Evolutionary conservation across 2,888 invertebrate genomes (phyloP), one percentile per base, ranked within the genome.

Genomic region (Lycophotia porphyrea): DNA sequence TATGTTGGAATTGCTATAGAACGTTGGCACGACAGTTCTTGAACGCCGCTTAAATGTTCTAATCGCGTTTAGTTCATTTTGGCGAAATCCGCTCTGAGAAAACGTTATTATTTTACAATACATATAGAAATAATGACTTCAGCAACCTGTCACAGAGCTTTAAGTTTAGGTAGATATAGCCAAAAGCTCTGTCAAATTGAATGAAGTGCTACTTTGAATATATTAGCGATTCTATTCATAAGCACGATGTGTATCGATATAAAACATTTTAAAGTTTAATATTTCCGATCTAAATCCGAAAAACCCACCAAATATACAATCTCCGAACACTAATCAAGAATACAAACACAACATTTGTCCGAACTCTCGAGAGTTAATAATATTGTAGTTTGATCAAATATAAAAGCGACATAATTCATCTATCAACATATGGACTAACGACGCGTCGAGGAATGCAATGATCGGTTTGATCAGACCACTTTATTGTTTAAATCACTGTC

Each of bases 401-500:
- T 81, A 61, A 75, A 80, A 74, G 64, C 60, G 15, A 63, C 64
- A 58, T 78, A 67, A 64, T 64, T 81, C 60, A 76, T 75, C 31
- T 70, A 73, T 74, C 73, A 72, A 27, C 72, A 83, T 82, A 71
- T 84, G 74, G 84, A 86, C 86, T 85, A 85, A 86, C 80, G 75
- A 74, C 44, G 71, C 64, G 64, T 58, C 80, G 67, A 78, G 76
- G 80, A 66, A 81, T 71, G 69, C 76, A 80, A 83, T 74, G 75
- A 84, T 74, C 69, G 63, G 71, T 78, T 71, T 73, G 74, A 85
- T 78, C 78, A 71, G 76, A 84, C 75, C 74, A 79, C 75, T 84
- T 84, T 84, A 88, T 85, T 84, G 81, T 78, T 84, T 80, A 85
- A 85, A 88, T 87, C 83, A 83, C 77, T 66, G 67, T 74, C 76